Evolutionary conservation across 2,113 vertebrate species (phyloP).

Genomic region (Heterocephalus glaber): DNA sequence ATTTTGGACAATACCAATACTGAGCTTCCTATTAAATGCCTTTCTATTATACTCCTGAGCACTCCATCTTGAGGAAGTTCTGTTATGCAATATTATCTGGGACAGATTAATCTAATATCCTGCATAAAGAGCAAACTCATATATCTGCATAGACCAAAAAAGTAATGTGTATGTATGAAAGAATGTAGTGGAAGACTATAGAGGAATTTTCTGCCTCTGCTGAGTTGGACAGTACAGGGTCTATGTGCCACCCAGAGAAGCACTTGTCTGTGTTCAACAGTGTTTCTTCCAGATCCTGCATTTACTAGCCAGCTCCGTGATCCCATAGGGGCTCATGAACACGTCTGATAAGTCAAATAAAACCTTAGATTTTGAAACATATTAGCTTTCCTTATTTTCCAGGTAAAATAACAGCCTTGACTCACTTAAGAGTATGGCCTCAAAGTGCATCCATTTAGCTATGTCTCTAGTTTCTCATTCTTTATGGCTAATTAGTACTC

Average conservation of each 20-base stretch:
- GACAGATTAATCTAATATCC: neutral
- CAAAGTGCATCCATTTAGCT: too few relatives aligned
- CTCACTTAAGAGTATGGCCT: too few relatives aligned
- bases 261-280: neutral
- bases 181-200: neutral
- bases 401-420: constrained; percentile 21
- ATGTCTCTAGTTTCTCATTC: too few relatives aligned
- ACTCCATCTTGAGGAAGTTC: neutral
- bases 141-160: neutral
- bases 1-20: neutral
- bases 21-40: neutral
- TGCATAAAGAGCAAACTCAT: constrained; percentile 6
- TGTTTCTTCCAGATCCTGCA: neutral
- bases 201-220: neutral
- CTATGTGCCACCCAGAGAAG: neutral
- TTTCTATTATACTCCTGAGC: neutral
- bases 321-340: neutral
- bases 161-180: neutral
- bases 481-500: too few relatives aligned
- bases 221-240: neutral
- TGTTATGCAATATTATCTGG: neutral
- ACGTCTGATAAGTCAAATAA: neutral
- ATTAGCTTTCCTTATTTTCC: constrained; percentile 19
- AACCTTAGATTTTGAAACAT: neutral
- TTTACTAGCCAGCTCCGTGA: neutral